phyloP scores from a whole-genome alignment of 2,888 invertebrate genomes.

The Netelia virgata region DNA sequence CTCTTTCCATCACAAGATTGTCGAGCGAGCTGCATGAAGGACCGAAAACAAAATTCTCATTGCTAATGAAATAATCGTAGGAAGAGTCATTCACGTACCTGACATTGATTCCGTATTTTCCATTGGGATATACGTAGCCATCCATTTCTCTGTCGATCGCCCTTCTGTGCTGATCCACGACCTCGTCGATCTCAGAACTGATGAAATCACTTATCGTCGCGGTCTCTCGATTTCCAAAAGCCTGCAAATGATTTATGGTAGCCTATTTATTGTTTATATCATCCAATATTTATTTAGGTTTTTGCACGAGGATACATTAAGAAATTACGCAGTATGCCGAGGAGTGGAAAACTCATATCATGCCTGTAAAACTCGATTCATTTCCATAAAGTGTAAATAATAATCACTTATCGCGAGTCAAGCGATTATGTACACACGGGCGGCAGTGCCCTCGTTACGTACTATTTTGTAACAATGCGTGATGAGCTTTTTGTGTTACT shows the following conservation, averaged over 20 bases:
- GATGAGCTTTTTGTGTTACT: too few relatives aligned
- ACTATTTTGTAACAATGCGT: too few relatives aligned
- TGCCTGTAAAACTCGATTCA: too few relatives aligned
- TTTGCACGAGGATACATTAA: too few relatives aligned
- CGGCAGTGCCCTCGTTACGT: too few relatives aligned
- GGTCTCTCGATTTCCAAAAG: slow-evolving; percentile 18
- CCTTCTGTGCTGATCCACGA: slow-evolving; percentile 87
- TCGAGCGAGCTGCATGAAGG: slow-evolving; percentile 85
- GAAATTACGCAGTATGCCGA: too few relatives aligned
- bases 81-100: slow-evolving; percentile 76
- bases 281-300: too few relatives aligned
- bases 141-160: slow-evolving; percentile 87
- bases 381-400: too few relatives aligned
- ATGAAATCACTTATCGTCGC: slow-evolving; percentile 72
- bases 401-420: too few relatives aligned
- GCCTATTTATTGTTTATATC: neutral
- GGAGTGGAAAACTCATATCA: too few relatives aligned
- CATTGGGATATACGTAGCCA: slow-evolving; percentile 88
- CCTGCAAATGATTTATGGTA: slow-evolving; percentile 69
- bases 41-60: neutral
- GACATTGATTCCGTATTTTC: slow-evolving; percentile 86
- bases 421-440: neutral
- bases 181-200: slow-evolving; percentile 86
- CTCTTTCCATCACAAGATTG: slow-evolving; percentile 89
- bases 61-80: neutral